Conservation (phyloP, 2,797 vertebrate genomes). For the Mormyrops attenuatus region DNA sequence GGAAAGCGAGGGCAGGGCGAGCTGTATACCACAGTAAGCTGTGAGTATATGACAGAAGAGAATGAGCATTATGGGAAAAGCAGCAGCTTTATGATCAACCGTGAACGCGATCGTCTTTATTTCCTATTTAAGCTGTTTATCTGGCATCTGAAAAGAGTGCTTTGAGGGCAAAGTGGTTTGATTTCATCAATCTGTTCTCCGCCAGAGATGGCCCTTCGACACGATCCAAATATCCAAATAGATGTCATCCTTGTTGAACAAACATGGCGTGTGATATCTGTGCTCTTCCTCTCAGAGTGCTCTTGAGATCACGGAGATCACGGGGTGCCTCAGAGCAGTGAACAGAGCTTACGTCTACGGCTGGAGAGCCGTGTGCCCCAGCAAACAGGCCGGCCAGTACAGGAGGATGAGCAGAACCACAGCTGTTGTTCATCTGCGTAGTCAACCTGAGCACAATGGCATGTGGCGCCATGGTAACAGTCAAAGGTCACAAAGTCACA, state of each 20-base stretch:
- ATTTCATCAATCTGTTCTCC: background rate
- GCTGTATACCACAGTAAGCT: background rate
- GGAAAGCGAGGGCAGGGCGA: background rate
- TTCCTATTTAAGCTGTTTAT: background rate
- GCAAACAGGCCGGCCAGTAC: background rate
- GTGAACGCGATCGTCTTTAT: background rate
- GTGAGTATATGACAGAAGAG: background rate
- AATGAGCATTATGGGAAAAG: background rate
- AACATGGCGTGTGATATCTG: background rate
- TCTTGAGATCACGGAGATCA: background rate
- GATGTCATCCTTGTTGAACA: background rate
- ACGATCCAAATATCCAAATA: background rate
- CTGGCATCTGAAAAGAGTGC: background rate
- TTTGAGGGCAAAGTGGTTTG: background rate
- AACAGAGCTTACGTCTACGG: background rate
- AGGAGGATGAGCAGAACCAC: background rate
- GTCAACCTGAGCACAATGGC: background rate
- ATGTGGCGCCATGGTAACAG: background rate
- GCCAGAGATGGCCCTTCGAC: background rate
- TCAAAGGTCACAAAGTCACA: background rate
- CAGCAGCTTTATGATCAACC: background rate
- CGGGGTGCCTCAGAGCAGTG: background rate
- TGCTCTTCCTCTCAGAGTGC: background rate
- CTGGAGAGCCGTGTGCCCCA: background rate
- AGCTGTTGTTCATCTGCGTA: background rate